Conservation (phyloP, 2,888 invertebrate genomes). For the Ormyrus labotus region DNA sequence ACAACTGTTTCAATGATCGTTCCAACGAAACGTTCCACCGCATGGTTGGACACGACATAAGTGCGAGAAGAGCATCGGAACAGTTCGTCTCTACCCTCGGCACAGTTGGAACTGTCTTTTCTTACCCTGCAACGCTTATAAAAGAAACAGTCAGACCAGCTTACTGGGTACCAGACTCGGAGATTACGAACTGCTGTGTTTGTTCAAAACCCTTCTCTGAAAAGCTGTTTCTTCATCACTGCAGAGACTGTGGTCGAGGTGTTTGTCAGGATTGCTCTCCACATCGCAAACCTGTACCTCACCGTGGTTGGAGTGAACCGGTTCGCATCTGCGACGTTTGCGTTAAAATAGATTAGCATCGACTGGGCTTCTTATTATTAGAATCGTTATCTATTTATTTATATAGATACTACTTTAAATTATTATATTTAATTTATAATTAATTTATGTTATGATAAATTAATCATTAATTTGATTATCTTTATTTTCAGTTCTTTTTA, state of each 20-base stretch:
- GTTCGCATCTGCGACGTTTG: constrained; percentile 87
- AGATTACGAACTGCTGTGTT: constrained; percentile 81
- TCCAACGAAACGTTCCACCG: constrained; percentile 60
- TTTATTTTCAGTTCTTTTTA: no score
- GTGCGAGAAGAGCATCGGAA: constrained; percentile 82
- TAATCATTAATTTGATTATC: no score
- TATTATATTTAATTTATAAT: no score
- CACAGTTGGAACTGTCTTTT: constrained; percentile 83
- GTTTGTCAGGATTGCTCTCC: constrained; percentile 86
- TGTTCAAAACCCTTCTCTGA: constrained; percentile 80
- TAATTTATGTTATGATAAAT: no score
- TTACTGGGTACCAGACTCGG: constrained; percentile 88
- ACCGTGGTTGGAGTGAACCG: constrained; percentile 84
- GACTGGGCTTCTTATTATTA: no score
- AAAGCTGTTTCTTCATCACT: constrained; percentile 76
- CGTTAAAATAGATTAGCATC: constrained; percentile 70
- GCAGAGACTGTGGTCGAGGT: constrained; percentile 85
- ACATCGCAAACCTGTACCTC: constrained; percentile 82
- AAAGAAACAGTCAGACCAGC: constrained; percentile 86
- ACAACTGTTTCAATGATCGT: constrained; percentile 79
- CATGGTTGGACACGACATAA: constrained; percentile 75
- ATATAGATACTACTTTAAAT: no score
- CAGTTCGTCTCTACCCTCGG: constrained; percentile 84
- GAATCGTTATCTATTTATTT: no score
- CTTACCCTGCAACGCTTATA: constrained; percentile 83